Evolutionary conservation across 2,797 vertebrate genomes (phyloP).

Genomic region (Bovichtus variegatus): DNA sequence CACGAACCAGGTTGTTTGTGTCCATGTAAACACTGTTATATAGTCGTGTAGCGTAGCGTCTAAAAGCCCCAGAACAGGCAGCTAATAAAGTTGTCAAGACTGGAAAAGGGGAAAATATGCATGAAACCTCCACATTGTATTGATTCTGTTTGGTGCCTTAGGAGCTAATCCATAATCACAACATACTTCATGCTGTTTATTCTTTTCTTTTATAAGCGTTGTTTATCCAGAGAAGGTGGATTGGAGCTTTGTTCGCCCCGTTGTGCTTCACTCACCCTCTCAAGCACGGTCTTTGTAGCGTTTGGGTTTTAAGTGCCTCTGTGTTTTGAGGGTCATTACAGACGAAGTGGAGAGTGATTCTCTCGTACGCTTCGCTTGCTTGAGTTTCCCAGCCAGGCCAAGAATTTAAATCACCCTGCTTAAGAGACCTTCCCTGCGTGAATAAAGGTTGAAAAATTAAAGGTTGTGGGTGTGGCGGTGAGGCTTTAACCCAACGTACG

Average conservation of each 20-base stretch:
- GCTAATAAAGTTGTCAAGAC: neutral
- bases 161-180: conserved; percentile 27
- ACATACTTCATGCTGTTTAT: neutral
- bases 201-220: neutral
- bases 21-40: neutral
- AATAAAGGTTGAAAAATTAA: conserved; percentile 57
- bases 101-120: neutral
- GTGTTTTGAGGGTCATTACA: conserved; percentile 68
- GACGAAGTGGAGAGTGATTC: conserved; percentile 51
- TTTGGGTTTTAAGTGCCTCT: conserved; percentile 51
- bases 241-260: conserved; percentile 5
- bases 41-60: neutral
- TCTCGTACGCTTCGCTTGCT: conserved; percentile 29
- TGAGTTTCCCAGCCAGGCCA: conserved; percentile 23
- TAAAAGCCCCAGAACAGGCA: neutral
- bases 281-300: conserved; percentile 20
- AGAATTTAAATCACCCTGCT: conserved; percentile 25
- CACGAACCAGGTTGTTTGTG: neutral
- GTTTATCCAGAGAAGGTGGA: neutral
- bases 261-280: conserved; percentile 33
- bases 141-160: conserved; percentile 18
- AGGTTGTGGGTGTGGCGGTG: conserved; percentile 35
- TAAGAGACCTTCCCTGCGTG: conserved; percentile 29
- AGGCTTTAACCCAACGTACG: conserved; percentile 37
- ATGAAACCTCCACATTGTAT: conserved; percentile 19